phyloP scores from a whole-genome alignment of 2,797 vertebrate species.

The Champsocephalus gunnari region DNA sequence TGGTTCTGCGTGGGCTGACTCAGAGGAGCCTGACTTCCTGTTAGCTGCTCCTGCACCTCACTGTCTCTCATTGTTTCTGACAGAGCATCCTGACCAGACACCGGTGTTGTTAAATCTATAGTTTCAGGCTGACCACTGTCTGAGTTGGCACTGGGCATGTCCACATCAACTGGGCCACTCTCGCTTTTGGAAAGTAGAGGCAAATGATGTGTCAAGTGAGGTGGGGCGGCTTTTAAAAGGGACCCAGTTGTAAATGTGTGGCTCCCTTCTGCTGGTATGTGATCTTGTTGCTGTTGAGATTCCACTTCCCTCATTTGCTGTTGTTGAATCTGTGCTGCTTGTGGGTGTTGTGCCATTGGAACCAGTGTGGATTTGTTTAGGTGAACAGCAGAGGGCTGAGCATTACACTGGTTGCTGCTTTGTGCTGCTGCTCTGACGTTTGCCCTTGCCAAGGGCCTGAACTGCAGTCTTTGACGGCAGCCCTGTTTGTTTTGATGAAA shows the following conservation, averaged over 20 bases:
- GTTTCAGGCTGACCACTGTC: slow-evolving; percentile 86
- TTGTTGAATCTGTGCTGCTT: slow-evolving; percentile 60
- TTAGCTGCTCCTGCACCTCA: slow-evolving; percentile 62
- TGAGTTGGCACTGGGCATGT: slow-evolving; percentile 90
- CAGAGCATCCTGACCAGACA: slow-evolving; percentile 75
- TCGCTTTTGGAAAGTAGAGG: slow-evolving; percentile 71
- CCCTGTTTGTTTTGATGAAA: slow-evolving; percentile 90
- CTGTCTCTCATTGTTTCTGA: slow-evolving; percentile 76
- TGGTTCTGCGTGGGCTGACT: slow-evolving; percentile 62
- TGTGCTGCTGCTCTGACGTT: slow-evolving; percentile 45
- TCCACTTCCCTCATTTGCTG: slow-evolving; percentile 57
- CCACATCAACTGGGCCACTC: slow-evolving; percentile 85
- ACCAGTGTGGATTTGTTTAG: slow-evolving; percentile 54
- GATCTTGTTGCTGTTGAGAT: slow-evolving; percentile 62
- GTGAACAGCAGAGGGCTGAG: slow-evolving; percentile 51
- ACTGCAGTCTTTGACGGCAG: slow-evolving; percentile 89
- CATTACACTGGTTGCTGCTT: slow-evolving; percentile 37
- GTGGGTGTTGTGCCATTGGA: slow-evolving; percentile 58
- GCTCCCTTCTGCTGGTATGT: slow-evolving; percentile 53
- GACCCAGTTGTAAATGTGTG: slow-evolving; percentile 60
- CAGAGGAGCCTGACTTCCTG: slow-evolving; percentile 48
- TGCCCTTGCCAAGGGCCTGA: slow-evolving; percentile 83
- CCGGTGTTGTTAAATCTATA: slow-evolving; percentile 88
- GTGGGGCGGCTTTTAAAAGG: slow-evolving; percentile 38
- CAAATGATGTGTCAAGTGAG: slow-evolving; percentile 66